phyloP scores from a whole-genome alignment of 2,113 vertebrate species.

The Macquaria ambigua region DNA sequence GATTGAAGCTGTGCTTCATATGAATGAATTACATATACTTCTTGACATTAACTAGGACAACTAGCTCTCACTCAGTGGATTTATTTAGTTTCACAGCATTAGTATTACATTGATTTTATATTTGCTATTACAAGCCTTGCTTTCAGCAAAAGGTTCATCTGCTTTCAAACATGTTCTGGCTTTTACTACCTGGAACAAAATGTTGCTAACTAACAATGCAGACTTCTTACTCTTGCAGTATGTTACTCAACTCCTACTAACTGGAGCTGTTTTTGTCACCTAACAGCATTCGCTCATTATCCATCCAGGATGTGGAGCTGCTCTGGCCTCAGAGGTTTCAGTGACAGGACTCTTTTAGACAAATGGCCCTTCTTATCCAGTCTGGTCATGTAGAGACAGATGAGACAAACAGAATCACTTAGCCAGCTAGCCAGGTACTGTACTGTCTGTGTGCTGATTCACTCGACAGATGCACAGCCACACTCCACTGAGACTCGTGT shows the following conservation, averaged over 20 bases:
- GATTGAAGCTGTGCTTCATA: conserved; percentile 1
- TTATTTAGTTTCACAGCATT: conserved; percentile 13
- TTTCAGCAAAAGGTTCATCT: neutral
- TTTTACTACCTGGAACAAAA: neutral
- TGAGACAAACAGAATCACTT: conserved; percentile 74
- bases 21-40: neutral
- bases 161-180: neutral
- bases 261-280: conserved; percentile 33
- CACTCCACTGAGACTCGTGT: conserved; percentile 59
- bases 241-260: conserved; percentile 18
- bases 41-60: conserved; percentile 1
- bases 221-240: conserved; percentile 5
- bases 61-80: neutral
- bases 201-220: neutral
- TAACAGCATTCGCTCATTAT: conserved; percentile 51
- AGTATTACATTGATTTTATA: neutral
- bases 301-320: conserved; percentile 39
- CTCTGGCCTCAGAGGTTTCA: conserved; percentile 36
- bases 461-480: conserved; percentile 69
- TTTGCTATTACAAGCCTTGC: neutral
- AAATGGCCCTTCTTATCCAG: conserved; percentile 69
- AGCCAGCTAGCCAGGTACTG: conserved; percentile 60
- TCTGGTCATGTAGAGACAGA: conserved; percentile 68
- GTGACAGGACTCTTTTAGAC: conserved; percentile 58
- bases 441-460: conserved; percentile 65